These are phyloP conservation scores for Lasiurus borealis DNA, from an alignment of 2,113 vertebrate genomes.

Conservation along the genomic window DNA sequence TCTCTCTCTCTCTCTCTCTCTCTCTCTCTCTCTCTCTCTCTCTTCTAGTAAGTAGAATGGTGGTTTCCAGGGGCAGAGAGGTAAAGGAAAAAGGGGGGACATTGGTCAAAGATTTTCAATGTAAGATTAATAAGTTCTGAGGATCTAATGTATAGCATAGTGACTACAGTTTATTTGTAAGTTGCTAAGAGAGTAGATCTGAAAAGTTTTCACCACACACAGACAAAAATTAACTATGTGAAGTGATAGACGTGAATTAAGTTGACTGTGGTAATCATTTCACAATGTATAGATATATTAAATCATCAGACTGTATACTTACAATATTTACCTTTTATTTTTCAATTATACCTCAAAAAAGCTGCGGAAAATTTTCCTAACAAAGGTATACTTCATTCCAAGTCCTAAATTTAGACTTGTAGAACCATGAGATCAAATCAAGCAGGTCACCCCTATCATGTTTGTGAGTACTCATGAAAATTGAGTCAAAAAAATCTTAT, in stretches of 20 bases:
- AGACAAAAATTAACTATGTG: not conserved
- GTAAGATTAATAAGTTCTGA: not conserved
- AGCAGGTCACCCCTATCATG: not conserved
- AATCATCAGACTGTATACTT: not conserved
- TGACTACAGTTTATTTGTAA: not conserved
- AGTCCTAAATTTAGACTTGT: constrained; percentile 52
- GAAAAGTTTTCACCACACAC: not conserved
- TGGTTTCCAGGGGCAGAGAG: not conserved
- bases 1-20: too few species aligned
- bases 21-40: too few species aligned
- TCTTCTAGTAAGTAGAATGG: not conserved
- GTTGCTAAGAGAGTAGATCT: not conserved
- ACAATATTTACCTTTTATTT: not conserved
- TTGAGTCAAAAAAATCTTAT: not conserved
- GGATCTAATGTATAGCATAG: not conserved
- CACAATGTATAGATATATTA: not conserved
- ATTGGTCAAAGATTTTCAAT: not conserved
- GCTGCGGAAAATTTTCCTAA: not conserved
- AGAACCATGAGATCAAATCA: not conserved
- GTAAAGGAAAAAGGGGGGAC: not conserved
- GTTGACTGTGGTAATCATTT: not conserved
- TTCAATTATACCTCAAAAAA: not conserved
- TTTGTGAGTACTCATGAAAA: not conserved
- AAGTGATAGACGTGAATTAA: not conserved
- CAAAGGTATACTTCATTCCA: constrained; percentile 17